These are phyloP conservation scores for Amblyopsis rosae DNA, from an alignment of 2,113 vertebrate genomes.

Conservation along the genomic window DNA sequence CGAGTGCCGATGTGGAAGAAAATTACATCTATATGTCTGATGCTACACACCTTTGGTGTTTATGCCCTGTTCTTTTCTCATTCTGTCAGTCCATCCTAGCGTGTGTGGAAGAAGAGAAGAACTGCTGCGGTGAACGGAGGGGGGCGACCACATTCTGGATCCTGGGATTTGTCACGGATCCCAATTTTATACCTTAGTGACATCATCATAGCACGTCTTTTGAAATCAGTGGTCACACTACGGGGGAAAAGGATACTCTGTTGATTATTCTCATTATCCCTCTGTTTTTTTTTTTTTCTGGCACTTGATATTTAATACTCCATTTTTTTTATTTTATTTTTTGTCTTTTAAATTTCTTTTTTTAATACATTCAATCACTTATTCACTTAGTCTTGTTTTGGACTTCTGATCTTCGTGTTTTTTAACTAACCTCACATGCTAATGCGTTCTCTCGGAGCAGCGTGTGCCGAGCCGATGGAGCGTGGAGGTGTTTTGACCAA, in stretches of 20 bases:
- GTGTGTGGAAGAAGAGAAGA: constrained; percentile 64
- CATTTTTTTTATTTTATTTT: constrained; percentile 36
- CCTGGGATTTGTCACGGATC: constrained; percentile 42
- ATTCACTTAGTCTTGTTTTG: constrained; percentile 36
- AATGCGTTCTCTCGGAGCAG: constrained; percentile 53
- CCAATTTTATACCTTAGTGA: constrained; percentile 48
- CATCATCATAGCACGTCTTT: constrained; percentile 61
- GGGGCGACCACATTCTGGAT: constrained; percentile 64
- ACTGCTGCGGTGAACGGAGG: constrained; percentile 62
- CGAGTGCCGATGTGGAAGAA: too few species aligned
- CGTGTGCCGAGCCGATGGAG: constrained; percentile 66
- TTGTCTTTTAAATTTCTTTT: too few species aligned
- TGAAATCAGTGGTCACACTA: constrained; percentile 44
- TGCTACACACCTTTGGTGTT: not conserved
- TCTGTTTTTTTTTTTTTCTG: constrained; percentile 24
- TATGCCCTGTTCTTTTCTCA: not conserved
- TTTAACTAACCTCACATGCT: constrained; percentile 55
- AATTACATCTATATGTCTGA: too few species aligned
- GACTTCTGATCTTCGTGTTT: constrained; percentile 25
- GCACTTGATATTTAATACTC: constrained; percentile 52
- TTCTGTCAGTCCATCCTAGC: constrained; percentile 55
- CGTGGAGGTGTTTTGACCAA: constrained; percentile 46
- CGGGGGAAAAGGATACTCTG: constrained; percentile 44
- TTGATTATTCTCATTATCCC: constrained; percentile 40
- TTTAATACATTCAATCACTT: constrained; percentile 30